Base-by-base conservation (phyloP, 2,797 vertebrate species). In the Falco columbarius region DNA sequence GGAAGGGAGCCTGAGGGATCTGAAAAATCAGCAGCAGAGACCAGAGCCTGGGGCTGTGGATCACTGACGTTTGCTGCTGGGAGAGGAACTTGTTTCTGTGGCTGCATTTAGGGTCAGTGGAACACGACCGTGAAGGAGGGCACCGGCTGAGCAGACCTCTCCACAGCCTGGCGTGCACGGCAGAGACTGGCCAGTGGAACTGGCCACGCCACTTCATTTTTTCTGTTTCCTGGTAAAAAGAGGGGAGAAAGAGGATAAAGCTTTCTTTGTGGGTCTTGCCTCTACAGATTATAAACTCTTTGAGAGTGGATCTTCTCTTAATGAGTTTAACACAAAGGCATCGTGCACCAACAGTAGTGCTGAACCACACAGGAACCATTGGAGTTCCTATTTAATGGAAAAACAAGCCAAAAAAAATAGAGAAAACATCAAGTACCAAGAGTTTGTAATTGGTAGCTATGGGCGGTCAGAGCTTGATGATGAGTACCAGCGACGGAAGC, bases 391-490 rank as follows among this genome's bases (percentile, higher is more conserved):
- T 14, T 62, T 8, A 40, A 67, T 1, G 29, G 14, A 8, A 5
- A 7, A 54, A 52, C 24, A 7, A 54, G 47, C 27, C 19, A 44
- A 19, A 44, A 44, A 17, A 80, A 4, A 3, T 5, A 11, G 54
- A 68, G 40, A 7, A 54, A 71, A 8, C 3, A 5, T 26, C 62
- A 67, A 63, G 15, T n/a, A 70, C 68, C 80, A 34, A 27, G 44
- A 36, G 21, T 22, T 14, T 52, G 29, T 4, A 54, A 54, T 3
- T 19, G 59, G 62, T 49, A 65, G 81, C 47, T 59, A 13, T 2
- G 0, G 22, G 80, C 61, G 61, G 17, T 5, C 72, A 18, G 68
- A 65, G 8, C 44, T 29, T 2, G 0, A 4, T 0, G 16, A 13
- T 6, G n/a, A 65, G 55, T 13, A 27, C 23, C 68, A 73, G 58